Evolutionary conservation across 2,888 invertebrate species (phyloP).

Genomic region (Drosophila picticornis): DNA sequence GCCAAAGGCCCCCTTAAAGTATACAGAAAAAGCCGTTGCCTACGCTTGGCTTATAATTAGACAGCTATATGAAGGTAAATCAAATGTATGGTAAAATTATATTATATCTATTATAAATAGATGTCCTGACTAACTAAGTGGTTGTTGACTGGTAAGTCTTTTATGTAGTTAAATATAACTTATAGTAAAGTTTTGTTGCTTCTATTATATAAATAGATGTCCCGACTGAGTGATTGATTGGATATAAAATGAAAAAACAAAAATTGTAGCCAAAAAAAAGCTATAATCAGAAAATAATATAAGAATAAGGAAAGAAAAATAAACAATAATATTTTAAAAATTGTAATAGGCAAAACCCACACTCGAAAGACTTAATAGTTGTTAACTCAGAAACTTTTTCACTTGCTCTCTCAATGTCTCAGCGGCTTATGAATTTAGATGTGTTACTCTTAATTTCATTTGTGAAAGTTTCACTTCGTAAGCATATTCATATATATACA

Average conservation of each 20-base stretch:
- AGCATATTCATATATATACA: constrained; percentile 13
- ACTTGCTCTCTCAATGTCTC: too few relatives aligned
- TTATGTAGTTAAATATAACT: not conserved
- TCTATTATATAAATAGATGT: not conserved
- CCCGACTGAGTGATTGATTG: not conserved
- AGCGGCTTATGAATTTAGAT: constrained; percentile 1
- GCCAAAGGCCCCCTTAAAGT: not conserved
- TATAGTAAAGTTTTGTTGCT: not conserved
- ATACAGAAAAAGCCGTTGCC: not conserved
- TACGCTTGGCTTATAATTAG: not conserved
- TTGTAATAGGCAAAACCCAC: not conserved
- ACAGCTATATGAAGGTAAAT: not conserved
- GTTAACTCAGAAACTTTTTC: not conserved
- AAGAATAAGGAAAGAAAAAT: not conserved
- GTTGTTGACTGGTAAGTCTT: not conserved
- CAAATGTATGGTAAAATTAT: not conserved
- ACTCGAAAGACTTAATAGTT: not conserved
- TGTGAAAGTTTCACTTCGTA: constrained; percentile 12
- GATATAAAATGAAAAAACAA: too few relatives aligned
- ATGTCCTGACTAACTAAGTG: not conserved
- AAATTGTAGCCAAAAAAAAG: not conserved
- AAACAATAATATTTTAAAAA: too few relatives aligned
- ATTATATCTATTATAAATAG: not conserved
- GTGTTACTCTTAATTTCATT: constrained; percentile 31
- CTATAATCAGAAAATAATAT: not conserved